Evolutionary conservation across 2,888 invertebrate genomes (phyloP).

Genomic region (Teleogryllus oceanicus): DNA sequence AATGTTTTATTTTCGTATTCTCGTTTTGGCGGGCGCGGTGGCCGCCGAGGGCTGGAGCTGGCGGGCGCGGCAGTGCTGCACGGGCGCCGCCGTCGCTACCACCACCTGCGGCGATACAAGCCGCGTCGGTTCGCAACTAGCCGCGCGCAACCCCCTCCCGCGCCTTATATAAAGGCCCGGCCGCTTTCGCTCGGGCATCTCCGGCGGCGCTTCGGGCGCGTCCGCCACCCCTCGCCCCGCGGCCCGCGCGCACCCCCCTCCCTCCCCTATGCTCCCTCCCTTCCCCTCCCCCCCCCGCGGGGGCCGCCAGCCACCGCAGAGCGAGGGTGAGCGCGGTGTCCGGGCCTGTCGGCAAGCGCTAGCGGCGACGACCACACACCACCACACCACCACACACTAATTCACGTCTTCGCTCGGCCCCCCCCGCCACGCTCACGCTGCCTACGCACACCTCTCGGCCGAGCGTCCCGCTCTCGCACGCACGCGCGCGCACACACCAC

Average conservation of each 20-base stretch:
- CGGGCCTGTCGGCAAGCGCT: slow-evolving; percentile 18
- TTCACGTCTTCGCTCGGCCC: slow-evolving; percentile 3
- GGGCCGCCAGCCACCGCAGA: slow-evolving; percentile 32
- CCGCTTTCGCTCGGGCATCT: slow-evolving; percentile 23
- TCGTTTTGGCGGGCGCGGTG: too few species aligned
- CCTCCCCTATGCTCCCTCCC: slow-evolving; percentile 21
- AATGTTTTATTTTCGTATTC: too few species aligned
- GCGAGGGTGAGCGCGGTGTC: slow-evolving; percentile 26
- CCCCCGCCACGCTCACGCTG: neutral
- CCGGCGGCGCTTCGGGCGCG: slow-evolving; percentile 23
- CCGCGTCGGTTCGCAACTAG: slow-evolving; percentile 3
- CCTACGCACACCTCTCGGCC: neutral
- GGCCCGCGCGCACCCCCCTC: neutral
- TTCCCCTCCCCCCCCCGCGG: slow-evolving; percentile 24
- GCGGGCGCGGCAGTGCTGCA: too few species aligned
- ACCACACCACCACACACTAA: neutral
- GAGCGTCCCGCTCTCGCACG: neutral
- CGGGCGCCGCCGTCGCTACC: neutral
- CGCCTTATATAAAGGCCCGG: slow-evolving; percentile 12
- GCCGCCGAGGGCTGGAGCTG: too few species aligned
- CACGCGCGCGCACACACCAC: neutral
- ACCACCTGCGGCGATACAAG: slow-evolving; percentile 7
- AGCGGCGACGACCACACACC: slow-evolving; percentile 20
- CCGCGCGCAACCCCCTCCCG: slow-evolving; percentile 9
- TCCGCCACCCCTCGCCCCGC: neutral